Percentiles rank a stretch among this genome's conserved stretches.
Conservation (phyloP, 2,113 vertebrate genomes). For the Aplodontia rufa region DNA sequence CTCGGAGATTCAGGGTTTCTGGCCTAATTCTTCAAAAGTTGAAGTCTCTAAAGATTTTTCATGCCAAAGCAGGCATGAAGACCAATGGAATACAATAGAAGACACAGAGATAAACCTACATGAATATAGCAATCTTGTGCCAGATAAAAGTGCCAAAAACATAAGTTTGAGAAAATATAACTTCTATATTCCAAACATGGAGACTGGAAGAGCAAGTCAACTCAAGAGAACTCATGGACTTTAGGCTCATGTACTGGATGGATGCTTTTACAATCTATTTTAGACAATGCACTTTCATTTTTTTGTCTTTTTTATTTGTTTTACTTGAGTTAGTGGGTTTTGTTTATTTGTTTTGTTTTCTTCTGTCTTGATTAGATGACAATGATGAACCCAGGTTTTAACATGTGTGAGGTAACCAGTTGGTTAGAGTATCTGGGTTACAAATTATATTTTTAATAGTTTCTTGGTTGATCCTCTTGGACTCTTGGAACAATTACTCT, state of each 20-base stretch:
- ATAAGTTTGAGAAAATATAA: no score
- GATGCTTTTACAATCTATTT: background rate
- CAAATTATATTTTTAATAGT: background rate
- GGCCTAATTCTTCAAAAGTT: background rate
- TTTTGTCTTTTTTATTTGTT: background rate
- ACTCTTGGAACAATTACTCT: background rate
- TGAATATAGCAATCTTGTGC: no score
- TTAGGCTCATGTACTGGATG: background rate
- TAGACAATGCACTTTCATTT: background rate
- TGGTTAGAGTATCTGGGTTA: background rate
- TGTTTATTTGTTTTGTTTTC: background rate
- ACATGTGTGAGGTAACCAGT: background rate
- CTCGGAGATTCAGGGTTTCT: background rate
- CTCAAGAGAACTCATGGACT: background rate
- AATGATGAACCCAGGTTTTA: background rate
- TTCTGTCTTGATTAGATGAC: background rate
- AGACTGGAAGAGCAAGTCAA: background rate
- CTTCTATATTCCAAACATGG: background rate
- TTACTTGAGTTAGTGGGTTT: background rate
- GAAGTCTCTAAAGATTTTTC: background rate
- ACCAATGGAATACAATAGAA: no score
- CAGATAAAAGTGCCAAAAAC: no score
- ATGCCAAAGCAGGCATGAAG: no score
- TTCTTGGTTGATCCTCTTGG: background rate
- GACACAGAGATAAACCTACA: no score